Conservation (phyloP, 1,140 invertebrate genomes). For the Ladona fulva region DNA sequence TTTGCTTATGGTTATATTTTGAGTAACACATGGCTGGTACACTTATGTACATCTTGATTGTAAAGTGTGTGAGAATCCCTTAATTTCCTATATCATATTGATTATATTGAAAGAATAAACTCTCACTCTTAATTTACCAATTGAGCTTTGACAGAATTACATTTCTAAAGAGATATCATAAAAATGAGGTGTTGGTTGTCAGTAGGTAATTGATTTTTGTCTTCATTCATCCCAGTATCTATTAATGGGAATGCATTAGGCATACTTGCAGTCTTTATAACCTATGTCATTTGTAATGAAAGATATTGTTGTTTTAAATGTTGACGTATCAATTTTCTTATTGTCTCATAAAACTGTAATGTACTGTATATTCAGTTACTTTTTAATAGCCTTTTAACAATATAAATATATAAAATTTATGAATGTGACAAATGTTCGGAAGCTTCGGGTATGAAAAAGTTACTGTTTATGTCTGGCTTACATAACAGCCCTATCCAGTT, state of each 20-base stretch:
- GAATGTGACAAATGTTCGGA: slow-evolving; percentile 9
- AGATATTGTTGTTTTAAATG: neutral
- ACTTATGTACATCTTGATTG: no score
- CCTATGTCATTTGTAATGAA: neutral
- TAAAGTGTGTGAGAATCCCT: no score
- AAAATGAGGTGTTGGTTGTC: neutral
- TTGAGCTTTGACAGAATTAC: no score
- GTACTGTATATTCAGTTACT: neutral
- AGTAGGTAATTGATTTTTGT: neutral
- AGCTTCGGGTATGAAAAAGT: neutral
- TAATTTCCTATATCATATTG: no score
- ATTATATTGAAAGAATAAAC: no score
- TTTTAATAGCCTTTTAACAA: neutral
- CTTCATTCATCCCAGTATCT: neutral
- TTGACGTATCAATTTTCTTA: neutral
- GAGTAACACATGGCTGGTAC: no score
- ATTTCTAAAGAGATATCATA: no score
- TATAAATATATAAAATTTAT: neutral
- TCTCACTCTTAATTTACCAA: no score
- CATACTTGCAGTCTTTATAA: neutral
- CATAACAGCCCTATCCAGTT: neutral
- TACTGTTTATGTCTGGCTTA: slow-evolving; percentile 1
- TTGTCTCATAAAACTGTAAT: neutral
- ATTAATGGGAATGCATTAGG: no score
- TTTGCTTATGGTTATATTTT: no score